Evolutionary conservation across 2,113 vertebrate species (phyloP), one percentile per base, ranked within the genome.

Genomic region (Gyps fulvus): DNA sequence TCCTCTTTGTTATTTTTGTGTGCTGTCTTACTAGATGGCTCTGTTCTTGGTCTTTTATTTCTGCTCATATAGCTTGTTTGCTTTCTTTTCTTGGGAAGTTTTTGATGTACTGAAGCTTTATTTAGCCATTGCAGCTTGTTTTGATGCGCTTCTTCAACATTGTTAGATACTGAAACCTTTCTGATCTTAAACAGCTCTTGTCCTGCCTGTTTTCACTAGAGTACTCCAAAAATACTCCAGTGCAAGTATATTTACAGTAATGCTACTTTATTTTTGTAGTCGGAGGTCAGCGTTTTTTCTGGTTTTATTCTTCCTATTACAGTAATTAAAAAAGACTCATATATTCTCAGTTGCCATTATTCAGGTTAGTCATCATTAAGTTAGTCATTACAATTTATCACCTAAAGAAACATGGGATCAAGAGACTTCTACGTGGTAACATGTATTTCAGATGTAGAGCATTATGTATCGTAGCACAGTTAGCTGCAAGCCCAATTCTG

Each of bases 131-230:
- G 16, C 58, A 79, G 12, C 32, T 43, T 87, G 65, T 73, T 94
- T 91, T 89, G 84, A 76, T 91, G 72, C 43, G 63, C 65, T 84
- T 90, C 70, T 83, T 91, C 54, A 73, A 42, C 65, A 29, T 67
- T 54, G 12, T 90, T 81, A 93, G 78, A 54, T 42, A 32, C 71
- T 42, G 52, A 94, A 96, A 80, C 15, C 22, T 73, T 69, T 87
- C 61, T 31, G 63, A 55, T 67, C 14, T 71, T 47, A 47, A 76
- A 82, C 40, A 92, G 47, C 66, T 95, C 69, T 91, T 57, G 11
- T 63, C 47, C 63, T 57, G 38, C 58, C 26, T 74, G 4, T 94
- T 96, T 94, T 70, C 29, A 43, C 55, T 54, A 65, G 52, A 89
- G 15, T 62, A 69, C 36, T 82, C 83, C 52, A 84, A 84, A 72